phyloP scores from a whole-genome alignment of 2,797 vertebrate species.

The Sebastes minor region DNA sequence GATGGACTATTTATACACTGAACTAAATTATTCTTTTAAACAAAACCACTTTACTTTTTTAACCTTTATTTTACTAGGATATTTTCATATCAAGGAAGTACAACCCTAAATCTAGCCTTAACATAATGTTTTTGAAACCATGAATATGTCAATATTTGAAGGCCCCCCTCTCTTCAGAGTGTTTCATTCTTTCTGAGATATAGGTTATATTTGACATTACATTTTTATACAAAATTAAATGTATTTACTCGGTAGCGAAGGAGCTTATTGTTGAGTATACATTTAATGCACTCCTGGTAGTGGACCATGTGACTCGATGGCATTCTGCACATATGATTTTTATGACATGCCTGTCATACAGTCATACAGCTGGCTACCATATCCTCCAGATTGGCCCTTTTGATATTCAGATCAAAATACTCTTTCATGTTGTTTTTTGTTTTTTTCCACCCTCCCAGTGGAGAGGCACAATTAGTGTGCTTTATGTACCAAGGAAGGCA shows the following conservation, averaged over 20 bases:
- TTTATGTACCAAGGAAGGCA: constrained; percentile 48
- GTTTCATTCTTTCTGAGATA: constrained; percentile 1
- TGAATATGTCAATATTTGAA: constrained; percentile 1
- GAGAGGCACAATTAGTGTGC: constrained; percentile 57
- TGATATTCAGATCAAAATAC: constrained; percentile 71
- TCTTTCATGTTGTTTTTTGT: constrained; percentile 38
- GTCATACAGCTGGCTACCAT: constrained; percentile 54
- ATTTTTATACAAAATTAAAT: not conserved
- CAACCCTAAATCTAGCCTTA: not conserved
- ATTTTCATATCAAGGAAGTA: not conserved
- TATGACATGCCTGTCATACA: constrained; percentile 33
- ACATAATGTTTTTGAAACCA: constrained; percentile 4
- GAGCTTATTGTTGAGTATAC: not conserved
- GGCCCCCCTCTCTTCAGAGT: not conserved
- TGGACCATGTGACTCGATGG: not conserved
- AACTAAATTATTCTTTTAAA: constrained; percentile 3
- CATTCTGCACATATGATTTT: constrained; percentile 27
- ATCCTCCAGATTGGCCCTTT: constrained; percentile 42
- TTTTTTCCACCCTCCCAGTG: constrained; percentile 1
- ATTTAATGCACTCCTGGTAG: not conserved
- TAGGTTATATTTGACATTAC: not conserved
- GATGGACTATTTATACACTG: not conserved
- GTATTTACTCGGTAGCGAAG: not conserved
- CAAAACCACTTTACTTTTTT: not conserved
- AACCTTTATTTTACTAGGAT: not conserved